Conservation (phyloP, 1,140 invertebrate species). For the Papilio polyxenes region DNA sequence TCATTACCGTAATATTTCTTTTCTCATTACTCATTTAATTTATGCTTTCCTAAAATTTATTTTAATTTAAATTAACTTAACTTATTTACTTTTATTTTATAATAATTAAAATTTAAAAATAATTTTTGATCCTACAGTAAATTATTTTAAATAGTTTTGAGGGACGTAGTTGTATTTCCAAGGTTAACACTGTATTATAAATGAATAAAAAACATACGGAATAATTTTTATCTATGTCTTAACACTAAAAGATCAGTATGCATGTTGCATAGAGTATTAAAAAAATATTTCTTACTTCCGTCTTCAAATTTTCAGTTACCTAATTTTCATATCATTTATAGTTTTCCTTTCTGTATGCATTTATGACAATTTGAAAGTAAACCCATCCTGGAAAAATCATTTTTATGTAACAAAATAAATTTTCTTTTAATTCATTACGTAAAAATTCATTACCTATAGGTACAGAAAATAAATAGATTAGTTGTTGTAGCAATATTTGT, state of each 20-base stretch:
- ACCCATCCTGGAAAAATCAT: constrained; percentile 52
- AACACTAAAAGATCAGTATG: not conserved
- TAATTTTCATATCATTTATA: constrained; percentile 11
- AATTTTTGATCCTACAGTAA: too few relatives aligned
- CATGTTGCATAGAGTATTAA: not conserved
- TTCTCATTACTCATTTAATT: too few relatives aligned
- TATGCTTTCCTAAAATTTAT: too few relatives aligned
- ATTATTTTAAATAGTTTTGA: too few relatives aligned
- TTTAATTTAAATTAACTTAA: too few relatives aligned
- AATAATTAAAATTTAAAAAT: too few relatives aligned
- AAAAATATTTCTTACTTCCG: not conserved
- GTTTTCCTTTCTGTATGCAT: constrained; percentile 47
- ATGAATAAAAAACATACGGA: not conserved
- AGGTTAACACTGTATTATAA: too few relatives aligned
- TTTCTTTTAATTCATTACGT: constrained; percentile 2
- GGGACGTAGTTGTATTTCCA: too few relatives aligned
- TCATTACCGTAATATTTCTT: too few relatives aligned
- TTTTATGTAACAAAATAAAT: not conserved
- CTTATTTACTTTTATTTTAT: too few relatives aligned
- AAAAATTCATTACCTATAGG: constrained; percentile 43
- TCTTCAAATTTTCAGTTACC: not conserved
- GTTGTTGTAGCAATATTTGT: not conserved
- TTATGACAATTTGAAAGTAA: constrained; percentile 53
- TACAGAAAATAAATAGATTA: constrained; percentile 42
- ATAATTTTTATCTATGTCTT: not conserved